A percentile compares a stretch with the other conserved stretches of the same genome.
These are phyloP conservation scores for Eurystomus glaucurus DNA, from an alignment of 2,797 vertebrate species.

Conservation along the genomic window DNA sequence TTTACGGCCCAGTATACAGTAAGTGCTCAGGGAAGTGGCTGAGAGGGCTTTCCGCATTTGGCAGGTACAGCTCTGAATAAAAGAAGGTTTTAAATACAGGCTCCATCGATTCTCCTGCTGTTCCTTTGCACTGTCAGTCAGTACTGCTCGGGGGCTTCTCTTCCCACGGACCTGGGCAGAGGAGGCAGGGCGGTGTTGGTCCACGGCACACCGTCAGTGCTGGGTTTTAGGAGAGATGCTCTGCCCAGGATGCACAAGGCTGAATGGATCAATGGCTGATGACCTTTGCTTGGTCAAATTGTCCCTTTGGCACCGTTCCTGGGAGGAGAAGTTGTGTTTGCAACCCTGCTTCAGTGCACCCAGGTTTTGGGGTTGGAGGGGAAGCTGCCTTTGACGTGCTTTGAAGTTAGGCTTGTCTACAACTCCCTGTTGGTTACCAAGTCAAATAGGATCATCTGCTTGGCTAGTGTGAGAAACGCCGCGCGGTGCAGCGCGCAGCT, in stretches of 20 bases:
- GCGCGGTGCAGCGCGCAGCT: background rate
- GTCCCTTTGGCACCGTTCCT: background rate
- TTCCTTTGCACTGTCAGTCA: background rate
- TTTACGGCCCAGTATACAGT: background rate
- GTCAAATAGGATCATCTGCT: background rate
- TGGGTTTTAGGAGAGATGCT: background rate
- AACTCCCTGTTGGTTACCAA: conserved; percentile 9
- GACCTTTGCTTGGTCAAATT: background rate
- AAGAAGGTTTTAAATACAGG: background rate
- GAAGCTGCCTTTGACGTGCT: background rate
- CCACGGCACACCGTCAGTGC: rapidly evolving
- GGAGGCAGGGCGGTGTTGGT: background rate
- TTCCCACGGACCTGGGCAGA: background rate
- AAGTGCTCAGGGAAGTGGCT: background rate
- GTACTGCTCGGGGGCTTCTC: background rate
- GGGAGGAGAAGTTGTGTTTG: background rate
- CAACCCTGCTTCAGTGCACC: background rate
- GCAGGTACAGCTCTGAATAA: background rate
- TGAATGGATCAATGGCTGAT: background rate
- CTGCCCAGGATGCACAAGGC: background rate
- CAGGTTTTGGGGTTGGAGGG: background rate
- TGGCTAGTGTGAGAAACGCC: background rate
- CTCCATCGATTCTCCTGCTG: background rate
- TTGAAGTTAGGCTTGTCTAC: background rate
- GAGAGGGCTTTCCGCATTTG: background rate